phyloP scores from a whole-genome alignment of 2,113 vertebrate genomes.

The Leucoraja erinaceus region DNA sequence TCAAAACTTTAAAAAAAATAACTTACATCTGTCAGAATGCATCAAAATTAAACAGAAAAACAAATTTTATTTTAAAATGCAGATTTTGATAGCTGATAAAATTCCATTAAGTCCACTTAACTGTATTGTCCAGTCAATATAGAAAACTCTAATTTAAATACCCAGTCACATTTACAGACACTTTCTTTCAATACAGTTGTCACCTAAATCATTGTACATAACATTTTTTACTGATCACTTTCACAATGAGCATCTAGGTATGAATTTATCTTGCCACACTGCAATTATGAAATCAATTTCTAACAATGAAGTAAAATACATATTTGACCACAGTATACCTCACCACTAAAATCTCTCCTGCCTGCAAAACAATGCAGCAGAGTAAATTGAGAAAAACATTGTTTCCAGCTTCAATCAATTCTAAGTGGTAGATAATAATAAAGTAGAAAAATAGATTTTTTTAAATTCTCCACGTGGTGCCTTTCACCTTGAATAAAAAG shows the following conservation, averaged over 20 bases:
- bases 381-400: neutral
- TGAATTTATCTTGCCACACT: neutral
- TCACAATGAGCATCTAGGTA: neutral
- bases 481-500: constrained; percentile 13
- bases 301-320: neutral
- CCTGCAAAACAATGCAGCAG: neutral
- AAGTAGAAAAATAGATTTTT: neutral
- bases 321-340: neutral
- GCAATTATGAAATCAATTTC: neutral
- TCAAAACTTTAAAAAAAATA: no score
- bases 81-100: no score
- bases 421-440: neutral
- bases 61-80: no score
- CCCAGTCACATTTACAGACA: neutral
- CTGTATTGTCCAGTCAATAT: no score
- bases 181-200: neutral
- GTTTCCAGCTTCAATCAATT: neutral
- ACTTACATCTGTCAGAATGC: no score
- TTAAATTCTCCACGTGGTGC: neutral
- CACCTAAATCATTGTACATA: neutral
- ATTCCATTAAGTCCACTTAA: no score
- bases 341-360: no score
- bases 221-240: neutral
- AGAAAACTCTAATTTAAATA: no score
- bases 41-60: no score